phyloP scores from a whole-genome alignment of 2,113 vertebrate genomes.

The Cyanistes caeruleus region DNA sequence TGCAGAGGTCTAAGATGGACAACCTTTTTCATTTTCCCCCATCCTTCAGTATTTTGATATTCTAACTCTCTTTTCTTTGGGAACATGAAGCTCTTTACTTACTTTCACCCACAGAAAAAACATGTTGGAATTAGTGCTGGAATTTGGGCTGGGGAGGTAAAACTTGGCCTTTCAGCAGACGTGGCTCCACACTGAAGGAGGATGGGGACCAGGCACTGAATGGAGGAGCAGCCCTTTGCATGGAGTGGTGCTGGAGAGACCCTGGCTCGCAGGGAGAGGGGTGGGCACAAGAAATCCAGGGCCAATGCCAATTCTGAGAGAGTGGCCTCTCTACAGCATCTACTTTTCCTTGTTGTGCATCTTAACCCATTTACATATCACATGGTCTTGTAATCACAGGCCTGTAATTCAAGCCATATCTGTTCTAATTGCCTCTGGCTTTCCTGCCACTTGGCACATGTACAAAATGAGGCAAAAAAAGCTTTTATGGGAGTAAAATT shows the following conservation, averaged over 20 bases:
- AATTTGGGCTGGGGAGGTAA: neutral
- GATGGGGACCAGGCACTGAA: neutral
- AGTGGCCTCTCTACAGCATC: neutral
- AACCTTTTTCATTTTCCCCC: neutral
- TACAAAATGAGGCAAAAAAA: conserved; percentile 6
- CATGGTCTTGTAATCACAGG: neutral
- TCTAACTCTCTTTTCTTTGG: neutral
- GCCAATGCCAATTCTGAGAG: neutral
- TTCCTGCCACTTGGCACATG: neutral
- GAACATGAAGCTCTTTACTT: neutral
- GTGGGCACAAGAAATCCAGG: neutral
- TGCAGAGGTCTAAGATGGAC: neutral
- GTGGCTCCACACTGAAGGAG: neutral
- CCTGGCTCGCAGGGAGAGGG: neutral
- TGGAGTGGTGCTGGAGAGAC: neutral
- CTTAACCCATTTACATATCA: neutral
- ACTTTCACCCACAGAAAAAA: neutral
- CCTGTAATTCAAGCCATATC: conserved; percentile 26
- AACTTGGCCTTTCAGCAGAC: neutral
- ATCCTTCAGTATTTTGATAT: neutral
- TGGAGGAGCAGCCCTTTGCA: neutral
- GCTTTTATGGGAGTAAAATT: conserved; percentile 42
- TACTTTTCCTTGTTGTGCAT: neutral
- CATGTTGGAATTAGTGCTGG: neutral
- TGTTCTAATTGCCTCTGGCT: conserved; percentile 31